These are phyloP conservation scores for Colistium nudipinnis DNA, from an alignment of 2,113 vertebrate species.

Conservation along the genomic window DNA sequence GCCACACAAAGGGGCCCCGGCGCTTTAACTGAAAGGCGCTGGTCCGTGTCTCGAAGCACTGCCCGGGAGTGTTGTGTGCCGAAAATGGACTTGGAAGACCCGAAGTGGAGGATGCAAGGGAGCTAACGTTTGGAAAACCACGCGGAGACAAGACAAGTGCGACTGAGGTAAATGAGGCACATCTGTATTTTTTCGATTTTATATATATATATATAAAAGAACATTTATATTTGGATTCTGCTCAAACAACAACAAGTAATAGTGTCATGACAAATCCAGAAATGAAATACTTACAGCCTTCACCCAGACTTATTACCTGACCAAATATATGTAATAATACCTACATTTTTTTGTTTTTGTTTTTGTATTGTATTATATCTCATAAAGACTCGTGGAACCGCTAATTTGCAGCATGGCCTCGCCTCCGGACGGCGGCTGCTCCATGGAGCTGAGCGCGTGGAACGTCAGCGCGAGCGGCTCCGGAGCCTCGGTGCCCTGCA, in stretches of 20 bases:
- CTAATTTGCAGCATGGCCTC: conserved; percentile 64
- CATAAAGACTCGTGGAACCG: conserved; percentile 36
- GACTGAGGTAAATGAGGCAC: conserved; percentile 57
- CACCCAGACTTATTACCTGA: neutral
- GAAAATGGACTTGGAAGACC: conserved; percentile 73
- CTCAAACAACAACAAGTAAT: neutral
- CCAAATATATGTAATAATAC: neutral
- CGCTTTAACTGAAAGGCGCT: conserved; percentile 42
- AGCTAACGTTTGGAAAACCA: conserved; percentile 48
- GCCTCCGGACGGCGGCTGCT: conserved; percentile 69
- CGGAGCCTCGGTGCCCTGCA: conserved; percentile 73
- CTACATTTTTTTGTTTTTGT: neutral
- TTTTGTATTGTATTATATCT: conserved; percentile 4
- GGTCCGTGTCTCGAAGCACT: conserved; percentile 61
- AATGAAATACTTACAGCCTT: neutral
- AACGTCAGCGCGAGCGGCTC: conserved; percentile 64
- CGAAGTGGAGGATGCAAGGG: conserved; percentile 63
- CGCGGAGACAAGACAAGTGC: conserved; percentile 19
- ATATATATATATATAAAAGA: neutral
- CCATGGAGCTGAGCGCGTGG: conserved; percentile 68
- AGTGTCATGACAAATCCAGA: neutral
- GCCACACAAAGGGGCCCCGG: conserved; percentile 8
- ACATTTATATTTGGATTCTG: neutral
- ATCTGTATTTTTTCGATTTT: neutral
- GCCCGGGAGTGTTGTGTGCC: conserved; percentile 39